A percentile compares a stretch with the other conserved stretches of the same genome.
Evolutionary conservation across 2,113 vertebrate genomes (phyloP).

Genomic region (Paratilapia polleni): DNA sequence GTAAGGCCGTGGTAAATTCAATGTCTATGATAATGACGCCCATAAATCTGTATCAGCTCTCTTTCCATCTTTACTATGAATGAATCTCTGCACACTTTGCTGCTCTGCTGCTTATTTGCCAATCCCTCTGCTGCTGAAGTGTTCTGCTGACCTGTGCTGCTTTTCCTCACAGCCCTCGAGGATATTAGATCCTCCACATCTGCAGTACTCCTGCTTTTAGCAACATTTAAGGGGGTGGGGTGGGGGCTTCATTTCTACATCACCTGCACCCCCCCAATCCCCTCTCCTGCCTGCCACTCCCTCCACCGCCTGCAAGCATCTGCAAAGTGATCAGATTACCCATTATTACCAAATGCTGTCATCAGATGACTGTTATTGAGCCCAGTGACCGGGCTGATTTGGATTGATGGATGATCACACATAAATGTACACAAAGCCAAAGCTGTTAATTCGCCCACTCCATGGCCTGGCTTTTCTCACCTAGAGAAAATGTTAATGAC

Average conservation of each 20-base stretch:
- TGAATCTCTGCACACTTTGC: not conserved
- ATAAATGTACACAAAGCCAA: not conserved
- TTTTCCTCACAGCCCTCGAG: slow-evolving; percentile 15
- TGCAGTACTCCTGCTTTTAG: slow-evolving; percentile 42
- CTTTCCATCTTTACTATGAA: not conserved
- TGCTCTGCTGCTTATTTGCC: slow-evolving; percentile 20
- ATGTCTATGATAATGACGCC: not conserved
- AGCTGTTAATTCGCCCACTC: slow-evolving; percentile 4
- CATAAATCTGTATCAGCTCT: not conserved
- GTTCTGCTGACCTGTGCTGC: slow-evolving; percentile 62
- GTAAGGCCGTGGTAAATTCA: not conserved
- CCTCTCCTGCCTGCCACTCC: not conserved
- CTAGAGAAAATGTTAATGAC: not conserved
- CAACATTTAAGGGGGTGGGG: not conserved
- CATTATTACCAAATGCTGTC: slow-evolving; percentile 46
- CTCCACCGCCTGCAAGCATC: slow-evolving; percentile 22
- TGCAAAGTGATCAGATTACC: slow-evolving; percentile 63
- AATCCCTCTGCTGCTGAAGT: not conserved
- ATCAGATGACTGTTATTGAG: slow-evolving; percentile 67
- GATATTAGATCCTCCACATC: slow-evolving; percentile 46
- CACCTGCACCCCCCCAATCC: slow-evolving; percentile 26
- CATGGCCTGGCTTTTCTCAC: not conserved
- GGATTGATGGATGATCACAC: not conserved
- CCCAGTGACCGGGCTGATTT: not conserved
- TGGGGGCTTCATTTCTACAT: slow-evolving; percentile 25